These are phyloP conservation scores for Colossoma macropomum DNA, from an alignment of 2,113 vertebrate genomes.

Conservation along the genomic window DNA sequence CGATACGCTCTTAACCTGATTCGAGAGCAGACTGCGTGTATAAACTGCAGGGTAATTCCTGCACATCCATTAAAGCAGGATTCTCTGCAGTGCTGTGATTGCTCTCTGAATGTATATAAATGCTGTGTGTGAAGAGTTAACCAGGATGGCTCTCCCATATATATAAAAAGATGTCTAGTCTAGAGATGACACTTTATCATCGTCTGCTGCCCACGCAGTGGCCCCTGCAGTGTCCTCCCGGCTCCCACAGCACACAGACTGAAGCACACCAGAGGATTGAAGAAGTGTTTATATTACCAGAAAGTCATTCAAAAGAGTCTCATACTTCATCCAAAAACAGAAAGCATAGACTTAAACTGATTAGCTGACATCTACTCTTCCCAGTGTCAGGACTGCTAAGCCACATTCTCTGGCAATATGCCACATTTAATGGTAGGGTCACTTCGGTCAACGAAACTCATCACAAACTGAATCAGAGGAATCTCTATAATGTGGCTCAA, in stretches of 20 bases:
- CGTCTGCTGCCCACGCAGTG: constrained; percentile 17
- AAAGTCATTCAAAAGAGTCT: constrained; percentile 26
- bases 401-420: not conserved
- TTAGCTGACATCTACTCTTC: not conserved
- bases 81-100: not conserved
- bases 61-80: constrained; percentile 12
- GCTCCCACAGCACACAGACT: not conserved
- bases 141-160: constrained; percentile 19
- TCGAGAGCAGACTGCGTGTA: not conserved
- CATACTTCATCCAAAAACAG: not conserved
- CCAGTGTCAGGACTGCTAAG: not conserved
- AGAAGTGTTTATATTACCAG: constrained; percentile 30
- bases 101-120: constrained; percentile 15
- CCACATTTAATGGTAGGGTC: not conserved
- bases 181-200: constrained; percentile 42
- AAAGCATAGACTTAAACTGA: not conserved
- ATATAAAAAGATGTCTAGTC: constrained; percentile 38
- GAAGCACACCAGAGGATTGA: not conserved
- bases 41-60: constrained; percentile 1
- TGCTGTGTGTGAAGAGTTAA: constrained; percentile 15
- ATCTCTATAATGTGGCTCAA: not conserved
- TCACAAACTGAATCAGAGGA: not conserved
- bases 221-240: not conserved
- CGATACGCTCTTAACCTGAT: not conserved
- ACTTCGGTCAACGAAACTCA: not conserved